Conservation (phyloP, 64 coral and sea anemone genomes). For the Cladopsammia gracilis region DNA sequence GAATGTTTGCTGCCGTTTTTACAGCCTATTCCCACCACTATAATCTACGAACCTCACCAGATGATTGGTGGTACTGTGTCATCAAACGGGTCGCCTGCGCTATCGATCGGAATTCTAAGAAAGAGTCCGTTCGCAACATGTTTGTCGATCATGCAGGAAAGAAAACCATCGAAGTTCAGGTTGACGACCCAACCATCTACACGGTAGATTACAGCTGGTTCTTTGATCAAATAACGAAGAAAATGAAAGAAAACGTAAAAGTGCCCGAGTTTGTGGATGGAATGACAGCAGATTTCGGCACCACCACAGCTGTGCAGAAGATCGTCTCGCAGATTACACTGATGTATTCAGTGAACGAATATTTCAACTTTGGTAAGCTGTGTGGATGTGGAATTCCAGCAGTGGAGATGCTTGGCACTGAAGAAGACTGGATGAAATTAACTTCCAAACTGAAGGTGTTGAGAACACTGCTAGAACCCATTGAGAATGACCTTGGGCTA, state of each 20-base stretch:
- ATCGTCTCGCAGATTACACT: constrained; percentile 91
- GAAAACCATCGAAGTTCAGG: constrained; percentile 58
- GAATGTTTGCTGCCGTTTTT: constrained; percentile 72
- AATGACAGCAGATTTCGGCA: constrained; percentile 78
- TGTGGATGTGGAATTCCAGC: constrained; percentile 72
- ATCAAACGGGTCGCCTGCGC: constrained; percentile 58
- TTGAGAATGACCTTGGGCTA: constrained; percentile 55
- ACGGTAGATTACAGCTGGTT: constrained; percentile 71
- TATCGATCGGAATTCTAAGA: constrained; percentile 62
- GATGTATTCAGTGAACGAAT: constrained; percentile 79
- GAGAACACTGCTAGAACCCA: constrained; percentile 46
- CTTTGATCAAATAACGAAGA: constrained; percentile 70
- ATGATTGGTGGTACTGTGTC: constrained; percentile 93
- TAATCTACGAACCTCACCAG: constrained; percentile 79
- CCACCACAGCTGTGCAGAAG: constrained; percentile 68
- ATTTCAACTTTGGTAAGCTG: constrained; percentile 23
- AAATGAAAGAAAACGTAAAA: constrained; percentile 68
- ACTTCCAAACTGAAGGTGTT: constrained; percentile 50
- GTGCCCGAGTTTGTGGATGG: constrained; percentile 85
- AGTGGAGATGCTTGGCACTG: constrained; percentile 63
- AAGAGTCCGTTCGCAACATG: constrained; percentile 61
- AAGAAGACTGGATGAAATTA: constrained; percentile 77
- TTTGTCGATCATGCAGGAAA: constrained; percentile 88
- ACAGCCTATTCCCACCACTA: constrained; percentile 84
- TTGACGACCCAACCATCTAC: constrained; percentile 33